A percentile compares a stretch with the other conserved stretches of the same genome.
Evolutionary conservation across 2,113 vertebrate genomes (phyloP).

Genomic region (Brienomyrus longianalis): DNA sequence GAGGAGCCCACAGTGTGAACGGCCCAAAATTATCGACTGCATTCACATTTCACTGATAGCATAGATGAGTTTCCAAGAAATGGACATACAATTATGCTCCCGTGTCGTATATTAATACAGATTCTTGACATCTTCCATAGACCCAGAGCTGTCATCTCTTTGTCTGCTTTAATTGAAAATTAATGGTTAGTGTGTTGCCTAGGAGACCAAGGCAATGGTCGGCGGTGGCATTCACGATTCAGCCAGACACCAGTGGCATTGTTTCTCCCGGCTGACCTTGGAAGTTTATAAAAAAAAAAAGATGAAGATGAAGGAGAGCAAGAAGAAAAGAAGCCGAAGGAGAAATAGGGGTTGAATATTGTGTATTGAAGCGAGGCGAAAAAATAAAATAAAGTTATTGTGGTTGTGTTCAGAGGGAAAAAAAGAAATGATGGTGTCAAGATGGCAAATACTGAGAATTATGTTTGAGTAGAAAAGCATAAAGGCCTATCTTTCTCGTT

Average conservation of each 20-base stretch:
- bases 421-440: constrained; percentile 52
- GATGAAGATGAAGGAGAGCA: constrained; percentile 62
- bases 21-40: constrained; percentile 64
- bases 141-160: constrained; percentile 99
- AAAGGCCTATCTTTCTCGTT: constrained; percentile 47
- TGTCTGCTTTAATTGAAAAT: constrained; percentile 99
- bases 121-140: constrained; percentile 99
- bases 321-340: constrained; percentile 51
- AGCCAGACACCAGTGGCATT: constrained; percentile 90
- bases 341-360: constrained; percentile 64
- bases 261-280: constrained; percentile 98
- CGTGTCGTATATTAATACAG: constrained; percentile 99
- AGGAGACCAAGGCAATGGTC: constrained; percentile 86
- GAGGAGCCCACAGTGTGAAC: constrained; percentile 49
- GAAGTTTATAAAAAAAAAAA: constrained; percentile 83
- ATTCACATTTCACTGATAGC: constrained; percentile 70
- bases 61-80: constrained; percentile 61
- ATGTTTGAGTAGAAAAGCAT: constrained; percentile 57
- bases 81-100: constrained; percentile 99
- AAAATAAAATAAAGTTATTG: constrained; percentile 57
- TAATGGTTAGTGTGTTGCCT: constrained; percentile 99
- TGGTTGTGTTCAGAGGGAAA: constrained; percentile 43
- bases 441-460: constrained; percentile 55
- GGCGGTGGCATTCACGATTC: constrained; percentile 81
- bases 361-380: constrained; percentile 49